Evolutionary conservation across 2,888 invertebrate genomes (phyloP).

Genomic region (Drosophila stalkeri): DNA sequence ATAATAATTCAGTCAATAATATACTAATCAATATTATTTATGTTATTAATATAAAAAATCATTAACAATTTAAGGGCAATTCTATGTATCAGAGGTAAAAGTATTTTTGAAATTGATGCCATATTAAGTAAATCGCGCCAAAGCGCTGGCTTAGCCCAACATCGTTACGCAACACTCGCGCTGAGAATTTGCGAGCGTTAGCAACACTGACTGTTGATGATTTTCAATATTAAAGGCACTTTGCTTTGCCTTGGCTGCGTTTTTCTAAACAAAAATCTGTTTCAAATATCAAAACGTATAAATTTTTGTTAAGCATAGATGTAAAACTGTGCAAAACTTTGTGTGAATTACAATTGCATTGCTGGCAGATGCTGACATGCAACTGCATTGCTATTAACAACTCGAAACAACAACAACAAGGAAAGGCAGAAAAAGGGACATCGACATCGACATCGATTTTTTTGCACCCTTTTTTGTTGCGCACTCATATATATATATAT

Average conservation of each 20-base stretch:
- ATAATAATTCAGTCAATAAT: not conserved
- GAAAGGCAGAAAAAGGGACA: slow-evolving; percentile 62
- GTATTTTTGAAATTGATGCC: not conserved
- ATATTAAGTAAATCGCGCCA: not conserved
- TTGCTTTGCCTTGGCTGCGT: slow-evolving; percentile 39
- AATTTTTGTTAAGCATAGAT: slow-evolving; percentile 34
- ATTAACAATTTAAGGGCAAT: not conserved
- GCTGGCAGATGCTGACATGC: slow-evolving; percentile 12
- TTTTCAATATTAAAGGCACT: slow-evolving; percentile 69
- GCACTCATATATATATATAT: slow-evolving; percentile 14
- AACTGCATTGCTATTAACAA: slow-evolving; percentile 1
- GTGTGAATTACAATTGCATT: slow-evolving; percentile 19
- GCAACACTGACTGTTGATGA: slow-evolving; percentile 63
- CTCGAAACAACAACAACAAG: slow-evolving; percentile 6
- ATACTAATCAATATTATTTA: not conserved
- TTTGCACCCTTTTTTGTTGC: slow-evolving; percentile 70
- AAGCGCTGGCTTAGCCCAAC: not conserved
- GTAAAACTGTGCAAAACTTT: slow-evolving; percentile 19
- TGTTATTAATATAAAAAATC: too few relatives aligned
- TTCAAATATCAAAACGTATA: slow-evolving; percentile 38
- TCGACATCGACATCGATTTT: slow-evolving; percentile 76
- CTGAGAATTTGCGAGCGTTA: slow-evolving; percentile 10
- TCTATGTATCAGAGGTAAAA: not conserved
- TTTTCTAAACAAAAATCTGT: slow-evolving; percentile 51
- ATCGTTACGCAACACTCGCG: slow-evolving; percentile 19